Percentiles rank a stretch among this genome's conserved stretches.
Conservation (phyloP, 2,888 invertebrate genomes). For the Hydriomena furcata region DNA sequence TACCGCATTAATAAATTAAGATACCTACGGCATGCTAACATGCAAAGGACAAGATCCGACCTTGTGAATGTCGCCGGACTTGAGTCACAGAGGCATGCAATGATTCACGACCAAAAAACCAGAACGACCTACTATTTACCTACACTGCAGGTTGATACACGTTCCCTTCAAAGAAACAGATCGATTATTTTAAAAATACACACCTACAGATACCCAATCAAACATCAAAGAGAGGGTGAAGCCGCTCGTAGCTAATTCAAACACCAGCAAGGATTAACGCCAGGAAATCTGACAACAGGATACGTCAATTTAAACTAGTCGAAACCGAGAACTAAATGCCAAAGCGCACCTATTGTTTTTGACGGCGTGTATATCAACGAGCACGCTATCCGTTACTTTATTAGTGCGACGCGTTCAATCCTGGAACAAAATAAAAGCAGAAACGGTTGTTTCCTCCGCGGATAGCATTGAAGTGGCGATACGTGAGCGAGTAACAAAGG, state of each 20-base stretch:
- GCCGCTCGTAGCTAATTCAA: constrained; percentile 64
- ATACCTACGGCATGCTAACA: constrained; percentile 16
- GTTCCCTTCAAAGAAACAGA: constrained; percentile 36
- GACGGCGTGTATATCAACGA: constrained; percentile 37
- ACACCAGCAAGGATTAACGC: constrained; percentile 67
- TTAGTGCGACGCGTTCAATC: constrained; percentile 36
- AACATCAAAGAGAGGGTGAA: constrained; percentile 61
- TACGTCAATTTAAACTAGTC: constrained; percentile 77
- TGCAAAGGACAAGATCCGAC: constrained; percentile 57
- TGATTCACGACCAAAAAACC: constrained; percentile 50
- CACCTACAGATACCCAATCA: constrained; percentile 48
- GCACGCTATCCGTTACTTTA: constrained; percentile 46
- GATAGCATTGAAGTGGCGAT: constrained; percentile 61
- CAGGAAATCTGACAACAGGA: constrained; percentile 78
- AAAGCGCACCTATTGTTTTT: constrained; percentile 56
- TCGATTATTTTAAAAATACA: constrained; percentile 45
- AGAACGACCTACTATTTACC: constrained; percentile 15
- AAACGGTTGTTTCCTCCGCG: constrained; percentile 36
- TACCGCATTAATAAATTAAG: not conserved
- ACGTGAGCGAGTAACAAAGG: constrained; percentile 79
- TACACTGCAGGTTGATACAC: constrained; percentile 15
- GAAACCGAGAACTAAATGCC: constrained; percentile 61
- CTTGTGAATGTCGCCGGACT: constrained; percentile 67
- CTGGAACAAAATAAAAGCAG: constrained; percentile 33
- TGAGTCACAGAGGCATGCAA: constrained; percentile 48